Evolutionary conservation across 2,888 invertebrate genomes (phyloP).

Genomic region (Zaprionus lineosus): DNA sequence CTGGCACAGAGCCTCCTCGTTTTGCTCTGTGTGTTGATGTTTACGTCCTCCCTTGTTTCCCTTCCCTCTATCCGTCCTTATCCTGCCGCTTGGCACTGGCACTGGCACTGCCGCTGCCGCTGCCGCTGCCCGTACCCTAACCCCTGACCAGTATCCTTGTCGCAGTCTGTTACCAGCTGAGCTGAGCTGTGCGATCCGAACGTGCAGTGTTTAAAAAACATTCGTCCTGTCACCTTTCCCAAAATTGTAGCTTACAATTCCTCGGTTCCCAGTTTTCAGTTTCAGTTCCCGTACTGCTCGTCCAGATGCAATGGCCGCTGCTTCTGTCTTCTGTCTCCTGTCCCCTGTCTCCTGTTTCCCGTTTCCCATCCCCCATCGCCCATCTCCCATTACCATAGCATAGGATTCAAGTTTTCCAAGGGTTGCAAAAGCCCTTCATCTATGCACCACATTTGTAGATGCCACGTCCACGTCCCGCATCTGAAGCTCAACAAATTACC

Average conservation of each 20-base stretch:
- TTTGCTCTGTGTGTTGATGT: not conserved
- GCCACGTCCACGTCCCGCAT: slow-evolving; percentile 17
- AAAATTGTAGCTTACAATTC: not conserved
- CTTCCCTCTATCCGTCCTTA: not conserved
- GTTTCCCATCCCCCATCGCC: not conserved
- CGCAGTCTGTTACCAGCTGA: slow-evolving; percentile 48
- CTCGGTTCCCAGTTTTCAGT: slow-evolving; percentile 4
- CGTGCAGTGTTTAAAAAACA: slow-evolving; percentile 50
- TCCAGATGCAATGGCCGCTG: slow-evolving; percentile 57
- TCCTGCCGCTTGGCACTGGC: too few relatives aligned
- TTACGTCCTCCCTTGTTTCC: not conserved
- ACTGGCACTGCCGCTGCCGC: too few relatives aligned
- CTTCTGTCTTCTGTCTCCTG: slow-evolving; percentile 13
- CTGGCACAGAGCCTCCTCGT: slow-evolving; percentile 8
- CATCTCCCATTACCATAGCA: slow-evolving; percentile 2
- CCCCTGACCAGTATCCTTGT: slow-evolving; percentile 22
- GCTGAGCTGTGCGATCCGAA: slow-evolving; percentile 43
- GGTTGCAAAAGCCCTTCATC: slow-evolving; percentile 47
- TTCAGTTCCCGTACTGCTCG: slow-evolving; percentile 15
- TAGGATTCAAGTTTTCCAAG: slow-evolving; percentile 27
- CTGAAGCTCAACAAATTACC: slow-evolving; percentile 76
- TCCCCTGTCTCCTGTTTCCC: slow-evolving; percentile 21
- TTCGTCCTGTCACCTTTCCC: slow-evolving; percentile 14
- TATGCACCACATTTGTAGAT: slow-evolving; percentile 8
- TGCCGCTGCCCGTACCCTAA: slow-evolving; percentile 1